Evolutionary conservation across 2,888 invertebrate genomes (phyloP), one percentile per base, ranked within the genome.

Genomic region (Chaetoderma sp.): DNA sequence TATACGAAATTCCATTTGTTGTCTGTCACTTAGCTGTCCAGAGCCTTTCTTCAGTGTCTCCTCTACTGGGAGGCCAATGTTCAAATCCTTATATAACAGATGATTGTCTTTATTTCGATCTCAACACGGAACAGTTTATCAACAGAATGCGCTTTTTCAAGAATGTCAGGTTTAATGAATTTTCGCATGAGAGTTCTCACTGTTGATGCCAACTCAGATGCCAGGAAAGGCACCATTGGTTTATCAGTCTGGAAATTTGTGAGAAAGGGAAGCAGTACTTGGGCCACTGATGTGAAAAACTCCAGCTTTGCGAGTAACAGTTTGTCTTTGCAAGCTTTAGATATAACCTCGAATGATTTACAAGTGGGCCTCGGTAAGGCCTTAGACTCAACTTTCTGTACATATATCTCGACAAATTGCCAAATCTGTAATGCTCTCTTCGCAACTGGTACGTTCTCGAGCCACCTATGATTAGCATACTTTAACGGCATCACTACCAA

Each of bases 401-500:
- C 67, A 66, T 70, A 72, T 25, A 28, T 33, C n/a, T 55, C 47
- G 13, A 73, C 33, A 27, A 27, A 27, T 6, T 28, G 23, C 60
- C 62, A 68, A 2, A 73, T 54, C 10, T 28, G 23, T 4, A 74
- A 25, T 16, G 68, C 64, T 25, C 74, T 63, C 25, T 71, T 57
- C 21, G 28, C 60, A 27, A 69, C 73, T 39, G 57, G 62, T 8
- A 70, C 64, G 65, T 73, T 74, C 56, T 74, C 71, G 13, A 75
- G 39, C 69, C 73, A 73, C n/a, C 70, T 32, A 49, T 73, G 72
- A 39, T 58, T 58, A 2, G 57, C 65, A 65, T 71, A 82, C 61
- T 82, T 80, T 30, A 76, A 36, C n/a, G 81, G 80, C 59, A 81
- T 76, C 47, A 63, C 8, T 27, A 63, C 28, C n/a, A n/a, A n/a